Evolutionary conservation across 2,888 invertebrate species (phyloP).

Genomic region (Mythimna impura): DNA sequence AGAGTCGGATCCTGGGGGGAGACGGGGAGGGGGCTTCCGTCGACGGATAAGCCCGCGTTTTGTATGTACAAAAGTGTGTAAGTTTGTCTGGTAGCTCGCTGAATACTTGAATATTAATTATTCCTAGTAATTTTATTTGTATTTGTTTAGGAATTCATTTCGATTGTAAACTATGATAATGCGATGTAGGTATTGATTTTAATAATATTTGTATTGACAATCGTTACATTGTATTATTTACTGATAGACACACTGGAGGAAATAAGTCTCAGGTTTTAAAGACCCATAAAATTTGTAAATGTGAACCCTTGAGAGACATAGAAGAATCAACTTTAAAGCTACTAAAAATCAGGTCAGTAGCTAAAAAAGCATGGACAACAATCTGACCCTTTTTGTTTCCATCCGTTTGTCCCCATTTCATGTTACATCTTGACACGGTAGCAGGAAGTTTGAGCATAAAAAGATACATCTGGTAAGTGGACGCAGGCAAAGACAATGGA

Average conservation of each 20-base stretch:
- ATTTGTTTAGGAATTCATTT: constrained; percentile 41
- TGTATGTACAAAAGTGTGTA: constrained; percentile 82
- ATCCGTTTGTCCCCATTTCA: constrained; percentile 45
- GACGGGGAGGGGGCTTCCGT: constrained; percentile 83
- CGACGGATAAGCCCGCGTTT: constrained; percentile 83
- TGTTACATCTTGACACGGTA: constrained; percentile 50
- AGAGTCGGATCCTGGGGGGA: constrained; percentile 80
- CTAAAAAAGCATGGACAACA: constrained; percentile 32
- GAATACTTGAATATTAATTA: constrained; percentile 83
- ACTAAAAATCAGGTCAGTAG: constrained; percentile 42
- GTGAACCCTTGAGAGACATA: no score
- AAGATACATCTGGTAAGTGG: constrained; percentile 22
- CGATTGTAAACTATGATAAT: constrained; percentile 5
- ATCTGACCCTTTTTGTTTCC: constrained; percentile 40
- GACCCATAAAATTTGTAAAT: not conserved
- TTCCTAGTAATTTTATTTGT: constrained; percentile 67
- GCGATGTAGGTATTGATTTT: not conserved
- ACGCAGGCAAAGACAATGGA: not conserved
- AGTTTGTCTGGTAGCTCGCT: constrained; percentile 76
- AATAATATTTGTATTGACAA: not conserved
- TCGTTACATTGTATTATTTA: not conserved
- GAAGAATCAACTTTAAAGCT: not conserved
- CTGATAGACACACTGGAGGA: not conserved
- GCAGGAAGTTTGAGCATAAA: constrained; percentile 38
- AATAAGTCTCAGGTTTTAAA: not conserved